A percentile compares a stretch with the other conserved stretches of the same genome.
Evolutionary conservation across 2,113 vertebrate genomes (phyloP).

Genomic region (Prinia subflava): DNA sequence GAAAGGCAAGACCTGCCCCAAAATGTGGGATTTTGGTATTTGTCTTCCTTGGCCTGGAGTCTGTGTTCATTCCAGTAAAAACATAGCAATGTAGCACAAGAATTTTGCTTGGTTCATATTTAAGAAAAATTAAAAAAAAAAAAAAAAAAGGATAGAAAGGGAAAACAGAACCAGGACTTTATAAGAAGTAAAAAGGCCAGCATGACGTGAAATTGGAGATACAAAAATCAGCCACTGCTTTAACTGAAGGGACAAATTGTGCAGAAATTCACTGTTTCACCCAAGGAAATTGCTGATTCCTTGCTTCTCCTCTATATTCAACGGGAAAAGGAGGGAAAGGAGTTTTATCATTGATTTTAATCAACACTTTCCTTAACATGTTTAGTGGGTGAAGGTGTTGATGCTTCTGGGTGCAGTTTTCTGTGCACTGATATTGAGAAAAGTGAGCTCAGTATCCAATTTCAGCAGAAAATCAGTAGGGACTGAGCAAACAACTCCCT

Average conservation of each 20-base stretch:
- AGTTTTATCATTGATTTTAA: not conserved
- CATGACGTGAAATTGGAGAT: not conserved
- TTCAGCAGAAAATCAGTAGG: not conserved
- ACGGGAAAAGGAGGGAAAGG: not conserved
- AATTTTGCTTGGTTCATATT: not conserved
- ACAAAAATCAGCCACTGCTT: not conserved
- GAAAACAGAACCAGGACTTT: not conserved
- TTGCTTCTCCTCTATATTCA: not conserved
- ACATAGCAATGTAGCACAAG: not conserved
- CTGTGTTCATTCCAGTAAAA: not conserved
- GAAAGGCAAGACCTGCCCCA: not conserved
- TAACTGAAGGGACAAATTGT: not conserved
- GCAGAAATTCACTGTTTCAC: not conserved
- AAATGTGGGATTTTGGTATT: not conserved
- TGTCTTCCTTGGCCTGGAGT: not conserved
- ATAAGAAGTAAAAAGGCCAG: not conserved
- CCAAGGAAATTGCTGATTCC: not conserved
- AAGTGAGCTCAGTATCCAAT: not conserved
- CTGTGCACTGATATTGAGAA: not conserved
- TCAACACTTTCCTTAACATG: not conserved
- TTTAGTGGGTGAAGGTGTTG: not conserved
- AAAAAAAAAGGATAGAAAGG: rapidly evolving
- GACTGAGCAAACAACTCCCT: not conserved
- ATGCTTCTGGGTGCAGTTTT: not conserved
- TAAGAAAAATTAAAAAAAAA: rapidly evolving